Evolutionary conservation across 1,140 invertebrate genomes (phyloP).

Genomic region (Bombus cullumanus): DNA sequence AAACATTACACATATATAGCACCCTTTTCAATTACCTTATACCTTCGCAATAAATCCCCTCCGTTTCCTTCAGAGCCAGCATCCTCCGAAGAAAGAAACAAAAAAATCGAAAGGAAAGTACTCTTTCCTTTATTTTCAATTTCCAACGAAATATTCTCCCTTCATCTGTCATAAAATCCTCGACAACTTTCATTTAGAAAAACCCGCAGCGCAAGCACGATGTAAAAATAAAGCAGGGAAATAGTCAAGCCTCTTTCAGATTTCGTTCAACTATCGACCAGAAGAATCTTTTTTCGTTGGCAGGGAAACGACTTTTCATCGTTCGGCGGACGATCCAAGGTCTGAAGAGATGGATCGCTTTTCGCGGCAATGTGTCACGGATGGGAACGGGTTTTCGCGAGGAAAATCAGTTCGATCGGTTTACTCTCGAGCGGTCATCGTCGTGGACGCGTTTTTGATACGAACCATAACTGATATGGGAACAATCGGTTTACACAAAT

Average conservation of each 20-base stretch:
- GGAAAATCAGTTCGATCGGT: conserved; percentile 9
- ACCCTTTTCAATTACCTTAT: background rate
- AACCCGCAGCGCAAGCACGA: background rate
- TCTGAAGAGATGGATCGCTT: background rate
- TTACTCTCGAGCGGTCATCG: background rate
- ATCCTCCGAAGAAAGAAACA: background rate
- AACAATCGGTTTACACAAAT: conserved; percentile 18
- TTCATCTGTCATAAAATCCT: background rate
- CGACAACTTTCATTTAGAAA: background rate
- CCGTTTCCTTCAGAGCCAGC: background rate
- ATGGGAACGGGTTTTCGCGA: conserved; percentile 14
- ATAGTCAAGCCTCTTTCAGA: background rate
- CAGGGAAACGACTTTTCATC: background rate
- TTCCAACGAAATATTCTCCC: background rate
- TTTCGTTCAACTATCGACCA: background rate
- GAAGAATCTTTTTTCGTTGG: background rate
- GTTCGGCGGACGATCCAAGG: background rate
- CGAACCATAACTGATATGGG: conserved; percentile 10
- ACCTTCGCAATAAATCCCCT: background rate
- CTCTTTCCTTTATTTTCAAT: background rate
- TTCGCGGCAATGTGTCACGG: background rate
- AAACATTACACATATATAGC: background rate
- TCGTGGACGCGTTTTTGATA: background rate
- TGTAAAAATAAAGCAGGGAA: background rate
- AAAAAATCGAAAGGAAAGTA: background rate